Evolutionary conservation across 1,140 invertebrate genomes (phyloP).

Genomic region (Plectrocnemia conspersa): DNA sequence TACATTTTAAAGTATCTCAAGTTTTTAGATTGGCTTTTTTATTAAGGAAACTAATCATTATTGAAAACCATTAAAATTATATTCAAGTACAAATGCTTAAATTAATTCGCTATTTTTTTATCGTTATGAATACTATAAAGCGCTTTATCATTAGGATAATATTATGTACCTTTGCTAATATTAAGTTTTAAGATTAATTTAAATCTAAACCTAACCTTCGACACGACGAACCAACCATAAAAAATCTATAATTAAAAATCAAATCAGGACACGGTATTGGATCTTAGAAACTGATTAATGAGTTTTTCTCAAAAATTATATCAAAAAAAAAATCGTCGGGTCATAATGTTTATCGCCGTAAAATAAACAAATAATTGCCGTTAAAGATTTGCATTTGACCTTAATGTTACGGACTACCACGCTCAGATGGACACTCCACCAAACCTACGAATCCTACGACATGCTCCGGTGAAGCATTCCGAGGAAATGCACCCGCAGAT

Average conservation of each 20-base stretch:
- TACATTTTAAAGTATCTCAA: too few relatives aligned
- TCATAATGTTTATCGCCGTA: constrained; percentile 14
- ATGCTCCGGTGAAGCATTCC: constrained; percentile 10
- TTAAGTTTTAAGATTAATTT: too few relatives aligned
- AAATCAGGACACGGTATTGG: constrained; percentile 14
- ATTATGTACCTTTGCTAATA: too few relatives aligned
- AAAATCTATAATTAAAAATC: constrained; percentile 5
- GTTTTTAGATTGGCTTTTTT: too few relatives aligned
- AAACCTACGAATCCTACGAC: constrained; percentile 11
- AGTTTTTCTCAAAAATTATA: constrained; percentile 3
- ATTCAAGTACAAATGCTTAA: too few relatives aligned
- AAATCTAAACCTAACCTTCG: too few relatives aligned
- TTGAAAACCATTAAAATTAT: too few relatives aligned
- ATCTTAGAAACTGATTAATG: constrained; percentile 1
- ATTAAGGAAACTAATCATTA: too few relatives aligned
- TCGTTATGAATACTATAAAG: too few relatives aligned
- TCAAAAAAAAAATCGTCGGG: constrained; percentile 4
- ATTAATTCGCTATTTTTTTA: too few relatives aligned
- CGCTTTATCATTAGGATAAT: too few relatives aligned
- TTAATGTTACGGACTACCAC: constrained; percentile 25
- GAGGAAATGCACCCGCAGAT: neutral
- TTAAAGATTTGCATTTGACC: constrained; percentile 23
- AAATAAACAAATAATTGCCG: constrained; percentile 23
- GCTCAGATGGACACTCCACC: constrained; percentile 15
- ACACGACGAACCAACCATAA: constrained; percentile 5